Percentiles rank a stretch among this genome's conserved stretches.
Evolutionary conservation across 2,888 invertebrate genomes (phyloP).

Genomic region (Leucophenga maculata): DNA sequence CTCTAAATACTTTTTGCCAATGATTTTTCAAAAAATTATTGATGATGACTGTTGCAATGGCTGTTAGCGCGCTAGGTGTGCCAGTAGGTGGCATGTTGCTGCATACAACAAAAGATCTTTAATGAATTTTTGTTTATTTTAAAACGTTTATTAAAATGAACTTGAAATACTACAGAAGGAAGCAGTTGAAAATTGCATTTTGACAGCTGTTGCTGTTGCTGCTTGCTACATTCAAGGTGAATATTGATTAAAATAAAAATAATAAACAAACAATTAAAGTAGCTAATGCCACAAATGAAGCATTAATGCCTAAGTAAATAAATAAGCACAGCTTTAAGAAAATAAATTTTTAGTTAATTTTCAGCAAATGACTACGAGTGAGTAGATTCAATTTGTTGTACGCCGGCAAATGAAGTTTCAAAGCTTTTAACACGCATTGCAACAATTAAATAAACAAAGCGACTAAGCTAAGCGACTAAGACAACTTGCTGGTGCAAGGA

Average conservation of each 20-base stretch:
- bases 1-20: too few relatives aligned
- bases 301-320: slow-evolving; percentile 3
- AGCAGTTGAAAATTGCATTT: not conserved
- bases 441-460: slow-evolving; percentile 1
- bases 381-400: not conserved
- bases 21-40: too few relatives aligned
- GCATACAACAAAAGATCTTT: not conserved
- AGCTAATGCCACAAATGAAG: not conserved
- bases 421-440: slow-evolving; percentile 11
- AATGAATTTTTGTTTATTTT: not conserved
- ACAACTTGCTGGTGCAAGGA: not conserved
- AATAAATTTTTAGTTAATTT: not conserved
- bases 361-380: too few relatives aligned
- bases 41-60: too few relatives aligned
- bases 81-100: too few relatives aligned
- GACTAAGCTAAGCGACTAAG: not conserved
- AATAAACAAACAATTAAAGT: not conserved
- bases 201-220: not conserved
- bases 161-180: slow-evolving; percentile 5
- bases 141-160: slow-evolving; percentile 1
- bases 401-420: not conserved
- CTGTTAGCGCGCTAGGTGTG: too few relatives aligned
- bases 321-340: not conserved
- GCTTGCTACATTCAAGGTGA: not conserved
- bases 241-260: slow-evolving; percentile 3